Conservation (phyloP, 2,797 vertebrate species). For the Otolemur crassicaudatus region DNA sequence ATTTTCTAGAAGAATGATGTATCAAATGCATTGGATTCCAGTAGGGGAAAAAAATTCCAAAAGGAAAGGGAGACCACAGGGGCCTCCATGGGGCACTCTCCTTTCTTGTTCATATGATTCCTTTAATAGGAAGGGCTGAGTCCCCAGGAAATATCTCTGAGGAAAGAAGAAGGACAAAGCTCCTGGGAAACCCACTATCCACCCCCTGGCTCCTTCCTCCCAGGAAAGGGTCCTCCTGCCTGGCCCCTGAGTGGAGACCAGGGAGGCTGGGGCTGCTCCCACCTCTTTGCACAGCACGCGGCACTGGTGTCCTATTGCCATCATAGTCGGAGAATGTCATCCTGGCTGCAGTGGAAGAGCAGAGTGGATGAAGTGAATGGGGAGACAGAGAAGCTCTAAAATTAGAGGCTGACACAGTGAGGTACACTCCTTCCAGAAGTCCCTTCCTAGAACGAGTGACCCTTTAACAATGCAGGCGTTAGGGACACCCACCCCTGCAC, state of each 20-base stretch:
- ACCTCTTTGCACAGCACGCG: background rate
- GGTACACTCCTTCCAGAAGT: background rate
- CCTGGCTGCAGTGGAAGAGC: background rate
- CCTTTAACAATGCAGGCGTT: background rate
- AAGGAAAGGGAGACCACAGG: background rate
- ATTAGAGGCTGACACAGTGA: background rate
- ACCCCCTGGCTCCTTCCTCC: background rate
- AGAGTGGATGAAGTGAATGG: background rate
- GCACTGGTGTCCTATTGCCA: background rate
- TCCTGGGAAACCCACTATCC: background rate
- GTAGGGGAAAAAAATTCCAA: background rate
- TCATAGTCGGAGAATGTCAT: background rate
- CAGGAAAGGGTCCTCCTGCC: background rate
- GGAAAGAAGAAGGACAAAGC: background rate
- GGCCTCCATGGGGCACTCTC: background rate
- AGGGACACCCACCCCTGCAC: background rate
- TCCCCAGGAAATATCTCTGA: background rate
- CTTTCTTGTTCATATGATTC: background rate
- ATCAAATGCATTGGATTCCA: no score
- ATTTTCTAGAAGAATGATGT: background rate
- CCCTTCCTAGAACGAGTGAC: background rate
- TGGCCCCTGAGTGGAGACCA: background rate
- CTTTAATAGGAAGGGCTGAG: background rate
- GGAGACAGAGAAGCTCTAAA: background rate
- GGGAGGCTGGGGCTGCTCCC: background rate